Conservation (phyloP, 2,113 vertebrate genomes). For the Apus apus region DNA sequence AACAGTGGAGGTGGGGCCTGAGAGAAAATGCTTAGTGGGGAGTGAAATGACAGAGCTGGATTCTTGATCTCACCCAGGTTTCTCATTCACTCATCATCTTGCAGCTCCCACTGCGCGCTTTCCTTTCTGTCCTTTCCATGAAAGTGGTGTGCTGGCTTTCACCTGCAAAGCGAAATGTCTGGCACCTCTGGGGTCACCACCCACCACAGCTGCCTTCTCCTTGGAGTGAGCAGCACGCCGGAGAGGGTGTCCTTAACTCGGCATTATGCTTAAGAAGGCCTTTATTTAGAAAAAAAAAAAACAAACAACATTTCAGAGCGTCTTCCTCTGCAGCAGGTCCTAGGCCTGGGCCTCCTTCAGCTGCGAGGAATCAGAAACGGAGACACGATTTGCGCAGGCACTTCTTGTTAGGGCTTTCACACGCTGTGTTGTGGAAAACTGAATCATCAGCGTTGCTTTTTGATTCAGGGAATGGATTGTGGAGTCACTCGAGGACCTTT, state of each 20-base stretch:
- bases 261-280: neutral
- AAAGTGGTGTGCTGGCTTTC: neutral
- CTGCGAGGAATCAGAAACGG: neutral
- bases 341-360: neutral
- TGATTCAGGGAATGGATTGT: neutral
- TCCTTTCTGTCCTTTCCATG: neutral
- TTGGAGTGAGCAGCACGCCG: rapidly evolving
- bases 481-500: neutral
- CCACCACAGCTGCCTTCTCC: neutral
- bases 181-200: neutral
- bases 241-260: neutral
- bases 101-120: neutral
- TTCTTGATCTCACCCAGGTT: constrained; percentile 26
- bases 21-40: constrained; percentile 24
- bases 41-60: constrained; percentile 47
- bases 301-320: neutral
- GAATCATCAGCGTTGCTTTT: rapidly evolving
- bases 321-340: neutral
- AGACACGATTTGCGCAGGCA: rapidly evolving
- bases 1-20: constrained; percentile 29
- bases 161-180: neutral
- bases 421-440: neutral
- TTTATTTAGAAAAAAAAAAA: neutral
- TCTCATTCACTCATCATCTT: constrained; percentile 33
- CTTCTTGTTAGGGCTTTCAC: neutral